These are phyloP conservation scores for Anhinga rufa DNA, from an alignment of 2,113 vertebrate species.

Conservation along the genomic window DNA sequence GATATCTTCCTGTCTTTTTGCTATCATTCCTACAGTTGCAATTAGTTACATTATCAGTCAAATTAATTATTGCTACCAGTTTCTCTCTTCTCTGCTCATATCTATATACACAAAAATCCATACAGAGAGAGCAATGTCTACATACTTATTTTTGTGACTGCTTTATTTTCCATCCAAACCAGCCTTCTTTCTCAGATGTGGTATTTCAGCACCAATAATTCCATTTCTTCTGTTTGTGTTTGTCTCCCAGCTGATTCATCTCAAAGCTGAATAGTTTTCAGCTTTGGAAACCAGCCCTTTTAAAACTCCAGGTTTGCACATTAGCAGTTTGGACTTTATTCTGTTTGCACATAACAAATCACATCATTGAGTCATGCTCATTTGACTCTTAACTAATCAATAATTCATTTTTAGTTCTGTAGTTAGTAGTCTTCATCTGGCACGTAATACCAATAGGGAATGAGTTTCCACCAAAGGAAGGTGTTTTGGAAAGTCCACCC, in stretches of 20 bases:
- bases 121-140: neutral
- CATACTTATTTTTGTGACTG: neutral
- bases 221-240: neutral
- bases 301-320: constrained; percentile 6
- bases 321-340: constrained; percentile 57
- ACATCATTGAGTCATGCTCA: neutral
- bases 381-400: constrained; percentile 34
- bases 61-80: neutral
- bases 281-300: constrained; percentile 7
- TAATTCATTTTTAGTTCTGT: constrained; percentile 25
- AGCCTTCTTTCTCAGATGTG: neutral
- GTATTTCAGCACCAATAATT: neutral
- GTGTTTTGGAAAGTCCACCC: neutral
- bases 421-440: neutral
- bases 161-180: neutral
- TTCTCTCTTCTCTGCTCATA: neutral
- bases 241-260: neutral
- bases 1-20: neutral
- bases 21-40: neutral
- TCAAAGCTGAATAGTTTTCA: constrained; percentile 6
- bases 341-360: constrained; percentile 50
- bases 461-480: neutral
- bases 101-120: neutral
- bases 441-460: neutral
- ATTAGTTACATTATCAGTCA: neutral